Conservation (phyloP, 2,113 vertebrate species). For the Corythornis vintsioides region DNA sequence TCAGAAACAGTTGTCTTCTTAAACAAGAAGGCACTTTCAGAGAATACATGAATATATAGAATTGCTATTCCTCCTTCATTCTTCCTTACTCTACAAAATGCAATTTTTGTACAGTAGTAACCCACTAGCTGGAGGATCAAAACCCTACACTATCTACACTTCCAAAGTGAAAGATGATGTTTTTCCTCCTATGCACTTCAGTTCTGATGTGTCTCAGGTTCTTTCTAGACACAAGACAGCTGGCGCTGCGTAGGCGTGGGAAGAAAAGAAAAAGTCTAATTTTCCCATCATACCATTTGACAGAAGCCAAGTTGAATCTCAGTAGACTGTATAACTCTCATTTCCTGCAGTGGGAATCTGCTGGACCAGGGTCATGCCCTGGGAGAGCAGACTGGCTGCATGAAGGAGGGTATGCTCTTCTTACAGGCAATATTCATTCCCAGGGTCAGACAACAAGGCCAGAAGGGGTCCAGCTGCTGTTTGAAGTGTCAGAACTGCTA, state of each 20-base stretch:
- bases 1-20: not conserved
- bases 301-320: not conserved
- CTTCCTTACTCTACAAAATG: not conserved
- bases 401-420: not conserved
- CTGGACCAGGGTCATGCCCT: fast-evolving
- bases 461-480: not conserved
- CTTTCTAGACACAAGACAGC: not conserved
- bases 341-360: not conserved
- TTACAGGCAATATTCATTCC: not conserved
- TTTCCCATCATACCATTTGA: not conserved
- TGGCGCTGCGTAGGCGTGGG: not conserved
- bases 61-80: not conserved
- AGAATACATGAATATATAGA: not conserved
- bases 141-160: not conserved
- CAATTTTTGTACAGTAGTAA: not conserved
- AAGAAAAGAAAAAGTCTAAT: not conserved
- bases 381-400: not conserved
- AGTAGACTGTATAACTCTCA: not conserved
- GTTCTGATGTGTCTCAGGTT: not conserved
- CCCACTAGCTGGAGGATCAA: not conserved
- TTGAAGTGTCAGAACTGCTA: not conserved
- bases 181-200: not conserved
- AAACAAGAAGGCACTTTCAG: not conserved
- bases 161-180: not conserved
- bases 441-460: not conserved